These are phyloP conservation scores for Pollenia labialis DNA, from an alignment of 2,888 invertebrate species.

Conservation along the genomic window DNA sequence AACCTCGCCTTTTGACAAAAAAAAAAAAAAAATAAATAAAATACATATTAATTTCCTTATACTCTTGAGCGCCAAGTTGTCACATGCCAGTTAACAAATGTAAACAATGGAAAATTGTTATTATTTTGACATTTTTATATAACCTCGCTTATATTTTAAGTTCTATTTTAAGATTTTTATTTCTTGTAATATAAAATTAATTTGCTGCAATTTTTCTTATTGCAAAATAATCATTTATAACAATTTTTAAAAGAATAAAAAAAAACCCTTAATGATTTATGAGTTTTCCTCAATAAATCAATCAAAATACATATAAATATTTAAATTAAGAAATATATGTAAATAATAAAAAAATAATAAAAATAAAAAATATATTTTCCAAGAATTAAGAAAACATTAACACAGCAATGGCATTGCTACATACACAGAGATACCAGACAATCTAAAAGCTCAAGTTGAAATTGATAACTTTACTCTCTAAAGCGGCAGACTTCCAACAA, in stretches of 20 bases:
- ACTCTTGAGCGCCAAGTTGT: slow-evolving; percentile 2
- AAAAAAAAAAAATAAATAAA: too few species aligned
- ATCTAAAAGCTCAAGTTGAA: slow-evolving; percentile 10
- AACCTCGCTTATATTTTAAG: background rate
- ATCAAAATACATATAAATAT: slow-evolving; percentile 69
- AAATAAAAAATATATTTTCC: slow-evolving; percentile 2
- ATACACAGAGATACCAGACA: background rate
- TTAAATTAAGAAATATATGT: slow-evolving; percentile 57
- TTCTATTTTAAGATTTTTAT: background rate
- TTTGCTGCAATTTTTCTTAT: background rate
- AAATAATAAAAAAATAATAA: slow-evolving; percentile 30
- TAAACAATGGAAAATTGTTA: background rate
- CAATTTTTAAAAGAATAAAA: slow-evolving; percentile 3
- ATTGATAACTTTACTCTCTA: slow-evolving; percentile 51
- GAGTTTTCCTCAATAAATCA: slow-evolving; percentile 68
- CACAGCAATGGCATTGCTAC: slow-evolving; percentile 30
- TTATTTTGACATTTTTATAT: slow-evolving; percentile 10
- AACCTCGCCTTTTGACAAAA: too few species aligned
- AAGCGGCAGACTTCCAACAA: slow-evolving; percentile 59
- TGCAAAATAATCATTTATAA: slow-evolving; percentile 49
- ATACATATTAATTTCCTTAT: background rate
- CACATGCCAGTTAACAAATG: background rate
- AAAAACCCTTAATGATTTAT: slow-evolving; percentile 65
- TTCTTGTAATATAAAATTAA: background rate
- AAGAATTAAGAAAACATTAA: slow-evolving; percentile 39